phyloP scores from a whole-genome alignment of 1,140 invertebrate species.

The Acromyrmex heyeri region DNA sequence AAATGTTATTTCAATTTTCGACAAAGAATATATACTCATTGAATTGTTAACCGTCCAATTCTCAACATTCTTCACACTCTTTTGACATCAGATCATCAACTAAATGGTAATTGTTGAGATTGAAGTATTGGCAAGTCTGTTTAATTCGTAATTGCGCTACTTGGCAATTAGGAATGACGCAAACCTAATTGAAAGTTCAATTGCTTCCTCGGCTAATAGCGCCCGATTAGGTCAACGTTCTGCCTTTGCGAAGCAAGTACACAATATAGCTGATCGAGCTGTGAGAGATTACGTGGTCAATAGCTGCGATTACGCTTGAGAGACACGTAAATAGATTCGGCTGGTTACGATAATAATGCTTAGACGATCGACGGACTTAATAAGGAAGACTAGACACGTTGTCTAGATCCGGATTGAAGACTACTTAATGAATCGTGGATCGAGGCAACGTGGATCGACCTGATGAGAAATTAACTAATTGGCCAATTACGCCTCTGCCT shows the following conservation, averaged over 20 bases:
- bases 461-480: constrained; percentile 81
- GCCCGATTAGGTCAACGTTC: constrained; percentile 26
- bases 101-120: background rate
- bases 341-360: constrained; percentile 18
- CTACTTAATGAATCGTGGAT: constrained; percentile 59
- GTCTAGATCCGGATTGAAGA: constrained; percentile 14
- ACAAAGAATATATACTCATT: background rate
- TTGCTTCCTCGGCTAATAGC: constrained; percentile 14
- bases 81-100: background rate
- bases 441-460: constrained; percentile 57
- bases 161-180: constrained; percentile 5
- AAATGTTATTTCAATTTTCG: background rate
- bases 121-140: background rate
- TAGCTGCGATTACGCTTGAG: constrained; percentile 35
- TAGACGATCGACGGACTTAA: constrained; percentile 38
- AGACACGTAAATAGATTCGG: constrained; percentile 45
- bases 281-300: constrained; percentile 41
- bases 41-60: background rate
- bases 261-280: background rate
- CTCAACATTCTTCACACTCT: background rate
- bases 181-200: constrained; percentile 21
- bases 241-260: constrained; percentile 2
- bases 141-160: constrained; percentile 1
- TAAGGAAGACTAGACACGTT: constrained; percentile 39
- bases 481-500: constrained; percentile 77